Conservation (phyloP, 2,888 invertebrate species). For the Epinotia bilunana region DNA sequence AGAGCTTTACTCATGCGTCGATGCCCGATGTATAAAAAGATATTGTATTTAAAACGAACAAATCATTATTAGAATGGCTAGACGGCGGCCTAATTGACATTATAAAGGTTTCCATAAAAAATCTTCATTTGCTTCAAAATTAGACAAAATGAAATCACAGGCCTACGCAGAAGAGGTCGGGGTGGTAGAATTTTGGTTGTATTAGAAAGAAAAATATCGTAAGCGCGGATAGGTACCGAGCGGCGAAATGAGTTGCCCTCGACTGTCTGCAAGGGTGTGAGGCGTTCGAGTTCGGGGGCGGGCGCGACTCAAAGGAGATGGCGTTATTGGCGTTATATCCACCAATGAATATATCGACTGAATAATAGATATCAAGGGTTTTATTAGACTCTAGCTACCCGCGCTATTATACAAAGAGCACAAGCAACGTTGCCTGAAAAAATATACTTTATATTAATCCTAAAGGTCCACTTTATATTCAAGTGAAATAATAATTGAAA, state of each 20-base stretch:
- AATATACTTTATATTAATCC: too few relatives aligned
- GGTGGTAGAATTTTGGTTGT: slow-evolving; percentile 50
- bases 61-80: not conserved
- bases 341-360: not conserved
- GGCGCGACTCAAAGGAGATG: slow-evolving; percentile 51
- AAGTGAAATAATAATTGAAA: too few relatives aligned
- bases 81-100: not conserved
- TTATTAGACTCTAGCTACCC: too few relatives aligned
- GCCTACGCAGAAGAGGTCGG: slow-evolving; percentile 14
- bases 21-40: too few relatives aligned
- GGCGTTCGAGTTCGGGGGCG: slow-evolving; percentile 69
- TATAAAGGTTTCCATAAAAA: not conserved
- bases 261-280: slow-evolving; percentile 79
- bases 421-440: too few relatives aligned
- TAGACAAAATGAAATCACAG: slow-evolving; percentile 26
- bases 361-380: too few relatives aligned
- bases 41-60: not conserved
- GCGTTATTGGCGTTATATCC: slow-evolving; percentile 37
- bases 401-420: too few relatives aligned
- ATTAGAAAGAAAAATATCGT: slow-evolving; percentile 82
- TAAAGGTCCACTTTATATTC: too few relatives aligned
- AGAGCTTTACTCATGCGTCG: not conserved
- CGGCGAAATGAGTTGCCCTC: slow-evolving; percentile 83
- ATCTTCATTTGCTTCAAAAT: slow-evolving; percentile 20
- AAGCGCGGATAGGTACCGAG: slow-evolving; percentile 78